Evolutionary conservation across 2,113 vertebrate species (phyloP), one percentile per base, ranked within the genome.

Genomic region (Callionymus lyra): DNA sequence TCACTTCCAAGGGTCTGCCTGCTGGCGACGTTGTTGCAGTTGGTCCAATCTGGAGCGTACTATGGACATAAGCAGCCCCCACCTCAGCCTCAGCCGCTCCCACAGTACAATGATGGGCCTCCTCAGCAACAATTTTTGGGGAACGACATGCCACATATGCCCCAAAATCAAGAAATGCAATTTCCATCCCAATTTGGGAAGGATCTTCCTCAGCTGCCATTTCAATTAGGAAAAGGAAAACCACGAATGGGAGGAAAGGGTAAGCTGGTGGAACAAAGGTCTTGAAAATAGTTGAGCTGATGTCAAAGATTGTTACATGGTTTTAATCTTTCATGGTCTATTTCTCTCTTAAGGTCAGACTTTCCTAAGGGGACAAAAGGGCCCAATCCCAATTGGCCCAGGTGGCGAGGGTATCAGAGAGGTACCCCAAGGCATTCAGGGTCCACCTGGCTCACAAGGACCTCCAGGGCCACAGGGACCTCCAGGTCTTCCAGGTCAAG

Each of bases 31-130:
- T 60, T 83, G 37, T 27, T 87, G 59, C 86, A 86, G 56, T 59
- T 70, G 44, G 76, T 57, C 61, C 80, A 88, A 19, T 88, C 87
- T 0, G 94, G 89, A 9, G 88, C 85, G 17, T 97, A 91, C 68
- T 94, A 95, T 75, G 89, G 90, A 36, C 89, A 90, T 53, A 96
- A 97, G 67, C 90, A 88, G 38, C 70, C 88, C 16, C 88, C 89
- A 54, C 80, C 82, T 50, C 91, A 91, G 40, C 90, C 89, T 68
- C 92, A 90, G 41, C 85, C 90, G 0, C 71, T 90, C 59, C 92
- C 89, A 50, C 93, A 94, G 80, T 83, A 86, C 90, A 90, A 91
- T 44, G 93, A 97, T 46, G 85, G 88, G 9, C 82, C 82, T 51
- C 82, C 82, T 0, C 82, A 92, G 69, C 87, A 89, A 36, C 89